Percentiles rank a stretch among this genome's conserved stretches.
phyloP scores from a whole-genome alignment of 1,140 invertebrate genomes.

The Muscidifurax raptorellus region DNA sequence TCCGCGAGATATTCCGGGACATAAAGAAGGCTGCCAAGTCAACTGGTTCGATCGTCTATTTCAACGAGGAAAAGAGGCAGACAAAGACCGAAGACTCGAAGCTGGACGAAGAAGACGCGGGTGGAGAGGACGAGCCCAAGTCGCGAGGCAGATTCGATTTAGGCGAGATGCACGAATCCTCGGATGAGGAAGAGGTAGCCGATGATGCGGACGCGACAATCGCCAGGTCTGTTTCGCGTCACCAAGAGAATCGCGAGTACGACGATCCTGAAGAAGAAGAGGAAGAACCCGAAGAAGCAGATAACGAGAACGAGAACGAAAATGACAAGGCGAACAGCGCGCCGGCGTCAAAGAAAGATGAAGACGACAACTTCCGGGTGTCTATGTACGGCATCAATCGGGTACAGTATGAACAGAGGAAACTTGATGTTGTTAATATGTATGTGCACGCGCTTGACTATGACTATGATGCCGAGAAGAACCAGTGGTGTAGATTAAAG shows the following conservation, averaged over 20 bases:
- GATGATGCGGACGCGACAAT: slow-evolving; percentile 79
- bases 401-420: slow-evolving; percentile 69
- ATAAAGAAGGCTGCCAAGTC: slow-evolving; percentile 75
- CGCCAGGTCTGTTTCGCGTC: slow-evolving; percentile 76
- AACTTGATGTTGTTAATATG: slow-evolving; percentile 66
- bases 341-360: slow-evolving; percentile 36
- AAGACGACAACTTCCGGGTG: slow-evolving; percentile 62
- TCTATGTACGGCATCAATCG: slow-evolving; percentile 56
- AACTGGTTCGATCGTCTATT: slow-evolving; percentile 63
- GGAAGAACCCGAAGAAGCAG: slow-evolving; percentile 69
- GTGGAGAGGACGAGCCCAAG: slow-evolving; percentile 57
- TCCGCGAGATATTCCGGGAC: slow-evolving; percentile 78
- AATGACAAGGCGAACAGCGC: slow-evolving; percentile 61
- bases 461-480: slow-evolving; percentile 82
- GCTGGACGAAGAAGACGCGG: slow-evolving; percentile 68
- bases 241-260: slow-evolving; percentile 83
- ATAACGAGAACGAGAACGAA: slow-evolving; percentile 74
- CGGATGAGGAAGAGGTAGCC: slow-evolving; percentile 78
- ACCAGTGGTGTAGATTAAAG: slow-evolving; percentile 86
- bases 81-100: slow-evolving; percentile 71
- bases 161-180: slow-evolving; percentile 78
- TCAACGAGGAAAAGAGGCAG: slow-evolving; percentile 70
- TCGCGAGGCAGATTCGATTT: slow-evolving; percentile 56
- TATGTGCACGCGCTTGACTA: slow-evolving; percentile 80
- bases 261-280: slow-evolving; percentile 89